These are phyloP conservation scores for Mormyrus hasselquistii DNA, from an alignment of 2,797 vertebrate genomes.

Conservation along the genomic window DNA sequence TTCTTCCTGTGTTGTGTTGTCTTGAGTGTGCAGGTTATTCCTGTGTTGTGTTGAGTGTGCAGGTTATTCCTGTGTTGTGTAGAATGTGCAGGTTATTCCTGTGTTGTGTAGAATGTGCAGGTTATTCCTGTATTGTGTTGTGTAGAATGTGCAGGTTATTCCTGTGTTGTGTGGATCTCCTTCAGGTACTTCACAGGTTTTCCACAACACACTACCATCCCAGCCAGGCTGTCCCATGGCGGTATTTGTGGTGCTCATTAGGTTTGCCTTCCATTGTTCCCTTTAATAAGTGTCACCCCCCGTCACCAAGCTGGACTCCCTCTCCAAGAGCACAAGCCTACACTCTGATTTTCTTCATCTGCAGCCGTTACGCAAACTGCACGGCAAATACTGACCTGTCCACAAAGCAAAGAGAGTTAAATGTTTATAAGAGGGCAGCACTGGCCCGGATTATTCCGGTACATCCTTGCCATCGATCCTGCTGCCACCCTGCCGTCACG, in stretches of 20 bases:
- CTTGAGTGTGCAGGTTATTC: background rate
- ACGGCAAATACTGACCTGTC: slow-evolving; percentile 16
- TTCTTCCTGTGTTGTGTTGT: background rate
- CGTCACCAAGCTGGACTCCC: background rate
- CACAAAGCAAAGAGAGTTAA: slow-evolving; percentile 9
- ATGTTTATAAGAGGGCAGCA: slow-evolving; percentile 31
- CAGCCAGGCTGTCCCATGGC: background rate
- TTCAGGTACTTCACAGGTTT: background rate
- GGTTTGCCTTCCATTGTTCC: background rate
- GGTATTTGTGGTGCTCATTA: background rate
- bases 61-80: background rate
- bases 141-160: background rate
- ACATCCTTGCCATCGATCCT: slow-evolving; percentile 56
- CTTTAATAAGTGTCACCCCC: background rate
- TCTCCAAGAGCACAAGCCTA: background rate
- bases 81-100: background rate
- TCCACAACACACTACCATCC: background rate
- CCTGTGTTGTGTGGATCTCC: background rate
- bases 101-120: background rate
- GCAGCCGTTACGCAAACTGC: background rate
- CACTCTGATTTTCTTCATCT: background rate
- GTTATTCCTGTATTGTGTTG: background rate
- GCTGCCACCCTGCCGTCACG: slow-evolving; percentile 51
- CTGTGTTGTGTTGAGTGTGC: background rate
- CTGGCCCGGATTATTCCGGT: slow-evolving; percentile 42